Conservation (phyloP, 2,797 vertebrate genomes). For the Adelosebastes latens region DNA sequence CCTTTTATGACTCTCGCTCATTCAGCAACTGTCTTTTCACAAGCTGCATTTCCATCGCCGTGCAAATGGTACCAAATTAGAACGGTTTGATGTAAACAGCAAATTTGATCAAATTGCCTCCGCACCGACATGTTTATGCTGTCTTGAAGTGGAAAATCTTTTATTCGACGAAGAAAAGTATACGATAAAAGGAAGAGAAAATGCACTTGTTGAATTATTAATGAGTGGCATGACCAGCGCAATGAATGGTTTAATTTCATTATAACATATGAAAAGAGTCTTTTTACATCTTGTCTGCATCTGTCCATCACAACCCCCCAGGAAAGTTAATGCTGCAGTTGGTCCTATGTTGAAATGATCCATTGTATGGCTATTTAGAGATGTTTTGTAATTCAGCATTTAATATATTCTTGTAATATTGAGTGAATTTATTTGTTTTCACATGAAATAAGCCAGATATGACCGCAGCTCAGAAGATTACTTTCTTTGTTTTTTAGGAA, state of each 20-base stretch:
- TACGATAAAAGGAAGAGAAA: constrained; percentile 25
- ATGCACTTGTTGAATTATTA: constrained; percentile 40
- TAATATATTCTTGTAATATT: not conserved
- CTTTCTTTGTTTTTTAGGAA: not conserved
- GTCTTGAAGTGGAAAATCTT: constrained; percentile 35
- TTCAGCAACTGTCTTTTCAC: not conserved
- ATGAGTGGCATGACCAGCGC: not conserved
- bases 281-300: not conserved
- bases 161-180: constrained; percentile 14
- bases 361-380: not conserved
- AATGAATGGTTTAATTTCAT: constrained; percentile 34
- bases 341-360: not conserved
- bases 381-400: not conserved
- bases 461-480: accelerated
- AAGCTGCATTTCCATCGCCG: constrained; percentile 2
- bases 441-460: too few relatives aligned
- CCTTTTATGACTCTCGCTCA: constrained; percentile 29
- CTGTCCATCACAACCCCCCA: not conserved
- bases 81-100: constrained; percentile 21
- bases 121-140: constrained; percentile 16
- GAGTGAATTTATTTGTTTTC: not conserved
- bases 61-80: constrained; percentile 28
- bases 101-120: constrained; percentile 36
- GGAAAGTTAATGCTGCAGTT: not conserved
- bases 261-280: constrained; percentile 4